Conservation (phyloP, 2,113 vertebrate species). For the Nycticorax nycticorax region DNA sequence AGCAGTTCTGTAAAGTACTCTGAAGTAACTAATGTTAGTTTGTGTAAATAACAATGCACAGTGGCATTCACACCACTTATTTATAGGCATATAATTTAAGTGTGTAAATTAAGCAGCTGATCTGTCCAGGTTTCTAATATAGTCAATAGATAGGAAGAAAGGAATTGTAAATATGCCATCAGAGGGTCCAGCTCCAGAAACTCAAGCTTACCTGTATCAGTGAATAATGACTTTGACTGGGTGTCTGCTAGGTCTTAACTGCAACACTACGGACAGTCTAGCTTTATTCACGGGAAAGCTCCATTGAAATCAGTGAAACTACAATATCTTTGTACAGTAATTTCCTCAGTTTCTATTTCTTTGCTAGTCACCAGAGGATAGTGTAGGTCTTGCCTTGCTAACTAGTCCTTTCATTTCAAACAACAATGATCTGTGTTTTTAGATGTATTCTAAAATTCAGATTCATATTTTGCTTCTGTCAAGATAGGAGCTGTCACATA, state of each 20-base stretch:
- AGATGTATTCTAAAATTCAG: neutral
- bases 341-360: neutral
- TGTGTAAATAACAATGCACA: neutral
- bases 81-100: neutral
- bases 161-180: neutral
- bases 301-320: neutral
- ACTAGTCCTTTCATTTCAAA: neutral
- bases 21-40: neutral
- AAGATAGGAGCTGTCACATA: neutral
- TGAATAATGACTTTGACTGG: neutral
- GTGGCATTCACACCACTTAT: too few species aligned
- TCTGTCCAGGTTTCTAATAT: neutral
- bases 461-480: neutral
- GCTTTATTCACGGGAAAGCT: neutral
- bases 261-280: neutral
- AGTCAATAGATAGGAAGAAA: neutral
- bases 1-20: neutral
- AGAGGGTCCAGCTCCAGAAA: neutral
- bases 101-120: neutral
- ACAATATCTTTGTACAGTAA: neutral
- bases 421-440: neutral
- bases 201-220: neutral
- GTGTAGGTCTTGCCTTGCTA: neutral
- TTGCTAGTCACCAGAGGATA: neutral
- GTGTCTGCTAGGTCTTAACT: neutral